Conservation (phyloP, 2,888 invertebrate species). For the Catocala fraxini region DNA sequence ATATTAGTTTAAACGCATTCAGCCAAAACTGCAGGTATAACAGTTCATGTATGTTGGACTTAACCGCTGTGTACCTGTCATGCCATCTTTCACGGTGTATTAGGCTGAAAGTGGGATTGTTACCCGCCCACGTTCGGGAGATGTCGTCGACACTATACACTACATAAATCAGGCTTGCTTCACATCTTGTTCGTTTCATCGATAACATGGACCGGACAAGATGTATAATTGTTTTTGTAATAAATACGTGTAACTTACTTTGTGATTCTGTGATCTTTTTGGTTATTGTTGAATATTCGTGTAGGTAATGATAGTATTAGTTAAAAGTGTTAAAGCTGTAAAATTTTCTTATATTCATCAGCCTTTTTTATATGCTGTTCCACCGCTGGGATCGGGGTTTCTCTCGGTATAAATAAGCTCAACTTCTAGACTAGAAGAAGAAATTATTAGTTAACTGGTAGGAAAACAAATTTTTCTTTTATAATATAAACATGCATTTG, state of each 20-base stretch:
- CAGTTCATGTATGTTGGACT: conserved; percentile 11
- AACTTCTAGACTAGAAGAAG: too few relatives aligned
- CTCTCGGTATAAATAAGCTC: too few relatives aligned
- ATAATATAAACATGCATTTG: too few relatives aligned
- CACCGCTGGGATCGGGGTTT: too few relatives aligned
- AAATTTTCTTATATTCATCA: too few relatives aligned
- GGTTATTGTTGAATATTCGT: not conserved
- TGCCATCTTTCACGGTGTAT: conserved; percentile 53
- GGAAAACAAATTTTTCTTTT: too few relatives aligned
- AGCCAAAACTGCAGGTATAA: not conserved
- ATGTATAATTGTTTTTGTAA: conserved; percentile 26
- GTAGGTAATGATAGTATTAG: too few relatives aligned
- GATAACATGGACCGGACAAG: conserved; percentile 62
- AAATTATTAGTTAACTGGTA: too few relatives aligned
- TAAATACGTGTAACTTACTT: not conserved
- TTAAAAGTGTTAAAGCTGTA: too few relatives aligned
- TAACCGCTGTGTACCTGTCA: conserved; percentile 46
- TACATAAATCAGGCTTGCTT: conserved; percentile 72
- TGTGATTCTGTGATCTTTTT: not conserved
- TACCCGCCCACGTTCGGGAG: conserved; percentile 61
- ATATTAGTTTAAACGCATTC: not conserved
- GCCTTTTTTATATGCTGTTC: too few relatives aligned
- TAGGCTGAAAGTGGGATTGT: conserved; percentile 52
- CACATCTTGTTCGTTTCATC: conserved; percentile 67
- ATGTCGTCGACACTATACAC: conserved; percentile 68